Percentiles rank a stretch among this genome's conserved stretches.
These are phyloP conservation scores for Drosophila pectinifera DNA, from an alignment of 1,140 invertebrate species.

Conservation along the genomic window DNA sequence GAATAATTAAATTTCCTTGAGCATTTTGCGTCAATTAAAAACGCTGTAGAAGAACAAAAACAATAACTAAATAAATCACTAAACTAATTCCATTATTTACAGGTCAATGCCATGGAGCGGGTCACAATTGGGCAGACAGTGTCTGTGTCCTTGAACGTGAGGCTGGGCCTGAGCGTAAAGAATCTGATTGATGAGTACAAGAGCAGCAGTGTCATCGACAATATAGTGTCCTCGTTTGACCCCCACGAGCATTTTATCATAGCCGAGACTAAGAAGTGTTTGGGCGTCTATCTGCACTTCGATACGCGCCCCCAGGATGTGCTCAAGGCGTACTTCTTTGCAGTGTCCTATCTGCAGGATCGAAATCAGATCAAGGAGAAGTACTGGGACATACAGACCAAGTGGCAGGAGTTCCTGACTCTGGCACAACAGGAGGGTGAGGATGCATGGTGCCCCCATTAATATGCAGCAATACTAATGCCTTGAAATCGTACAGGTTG, in stretches of 20 bases:
- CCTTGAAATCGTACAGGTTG: constrained; percentile 84
- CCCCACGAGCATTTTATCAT: constrained; percentile 84
- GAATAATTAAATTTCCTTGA: too few relatives aligned
- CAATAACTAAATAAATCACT: background rate
- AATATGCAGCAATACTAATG: background rate
- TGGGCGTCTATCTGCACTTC: constrained; percentile 84
- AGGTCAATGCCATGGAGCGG: constrained; percentile 87
- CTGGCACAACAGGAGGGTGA: constrained; percentile 76
- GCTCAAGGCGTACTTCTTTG: constrained; percentile 83
- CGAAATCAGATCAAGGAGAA: constrained; percentile 85
- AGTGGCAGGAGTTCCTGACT: constrained; percentile 82
- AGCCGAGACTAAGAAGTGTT: constrained; percentile 76
- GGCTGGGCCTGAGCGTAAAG: constrained; percentile 67
- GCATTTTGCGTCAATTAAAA: too few relatives aligned
- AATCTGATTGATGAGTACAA: constrained; percentile 71
- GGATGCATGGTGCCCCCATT: background rate
- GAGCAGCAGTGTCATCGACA: constrained; percentile 70
- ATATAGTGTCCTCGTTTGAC: constrained; percentile 85
- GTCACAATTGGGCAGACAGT: constrained; percentile 86
- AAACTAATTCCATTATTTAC: background rate
- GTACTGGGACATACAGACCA: constrained; percentile 86
- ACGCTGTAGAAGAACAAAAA: background rate
- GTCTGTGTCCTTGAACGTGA: constrained; percentile 84
- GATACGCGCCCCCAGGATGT: constrained; percentile 80
- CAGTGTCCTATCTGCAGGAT: constrained; percentile 84